phyloP scores from a whole-genome alignment of 1,140 invertebrate species.

The Orussus abietinus region DNA sequence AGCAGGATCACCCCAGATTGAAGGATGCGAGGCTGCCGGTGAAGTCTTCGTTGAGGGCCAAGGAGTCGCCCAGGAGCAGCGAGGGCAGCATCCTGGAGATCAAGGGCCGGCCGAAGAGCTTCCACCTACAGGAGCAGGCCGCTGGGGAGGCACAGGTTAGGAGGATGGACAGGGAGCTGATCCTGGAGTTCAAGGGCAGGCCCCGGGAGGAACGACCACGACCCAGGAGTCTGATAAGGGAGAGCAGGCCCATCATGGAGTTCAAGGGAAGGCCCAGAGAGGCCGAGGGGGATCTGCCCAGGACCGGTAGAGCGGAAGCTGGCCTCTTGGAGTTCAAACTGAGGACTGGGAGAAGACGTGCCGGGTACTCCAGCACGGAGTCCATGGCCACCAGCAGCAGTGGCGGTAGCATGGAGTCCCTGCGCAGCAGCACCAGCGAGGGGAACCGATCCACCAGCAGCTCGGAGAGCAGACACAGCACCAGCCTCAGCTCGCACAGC shows the following conservation, averaged over 20 bases:
- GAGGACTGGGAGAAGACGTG: slow-evolving; percentile 51
- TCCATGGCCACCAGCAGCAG: slow-evolving; percentile 81
- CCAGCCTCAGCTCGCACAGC: slow-evolving; percentile 76
- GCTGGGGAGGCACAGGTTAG: slow-evolving; percentile 30
- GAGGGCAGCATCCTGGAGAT: slow-evolving; percentile 61
- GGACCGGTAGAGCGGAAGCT: slow-evolving; percentile 34
- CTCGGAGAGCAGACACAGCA: slow-evolving; percentile 73
- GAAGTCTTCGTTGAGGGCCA: slow-evolving; percentile 56
- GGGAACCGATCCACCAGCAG: slow-evolving; percentile 76
- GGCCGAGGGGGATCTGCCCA: slow-evolving; percentile 31
- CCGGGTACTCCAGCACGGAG: slow-evolving; percentile 79
- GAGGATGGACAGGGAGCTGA: slow-evolving; percentile 59
- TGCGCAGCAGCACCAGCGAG: slow-evolving; percentile 77
- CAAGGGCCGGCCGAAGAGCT: slow-evolving; percentile 57
- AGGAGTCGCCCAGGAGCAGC: slow-evolving; percentile 61
- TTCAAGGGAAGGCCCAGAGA: slow-evolving; percentile 62
- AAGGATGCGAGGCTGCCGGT: slow-evolving; percentile 67
- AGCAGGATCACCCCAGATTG: slow-evolving; percentile 63
- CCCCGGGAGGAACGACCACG: slow-evolving; percentile 58
- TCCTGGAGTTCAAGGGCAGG: slow-evolving; percentile 67
- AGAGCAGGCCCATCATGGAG: slow-evolving; percentile 62
- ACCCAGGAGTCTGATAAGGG: slow-evolving; percentile 45
- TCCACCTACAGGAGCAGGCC: slow-evolving; percentile 30
- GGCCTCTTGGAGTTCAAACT: slow-evolving; percentile 43
- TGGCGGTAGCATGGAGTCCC: slow-evolving; percentile 78